Conservation (phyloP, 2,797 vertebrate genomes). For the Ciconia nigra region DNA sequence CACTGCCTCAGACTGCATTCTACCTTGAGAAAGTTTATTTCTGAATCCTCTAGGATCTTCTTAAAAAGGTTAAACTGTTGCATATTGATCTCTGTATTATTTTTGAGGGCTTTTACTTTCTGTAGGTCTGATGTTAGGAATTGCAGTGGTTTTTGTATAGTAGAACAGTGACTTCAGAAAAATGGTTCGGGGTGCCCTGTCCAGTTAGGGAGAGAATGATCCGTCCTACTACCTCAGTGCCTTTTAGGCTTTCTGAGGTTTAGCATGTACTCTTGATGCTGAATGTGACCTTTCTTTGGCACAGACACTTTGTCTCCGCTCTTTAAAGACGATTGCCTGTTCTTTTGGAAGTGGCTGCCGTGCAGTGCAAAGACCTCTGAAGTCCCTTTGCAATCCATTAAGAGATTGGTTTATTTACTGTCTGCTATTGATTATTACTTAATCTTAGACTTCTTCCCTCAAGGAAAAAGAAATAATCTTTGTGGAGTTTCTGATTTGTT, state of each 20-base stretch:
- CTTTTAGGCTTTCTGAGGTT: neutral
- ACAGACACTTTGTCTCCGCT: neutral
- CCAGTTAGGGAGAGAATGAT: neutral
- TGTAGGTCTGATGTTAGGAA: neutral
- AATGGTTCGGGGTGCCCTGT: neutral
- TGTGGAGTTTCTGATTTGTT: neutral
- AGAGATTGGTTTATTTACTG: slow-evolving; percentile 21
- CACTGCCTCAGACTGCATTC: neutral
- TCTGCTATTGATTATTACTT: slow-evolving; percentile 42
- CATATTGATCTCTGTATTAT: neutral
- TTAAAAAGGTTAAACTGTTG: neutral
- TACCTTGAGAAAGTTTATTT: neutral
- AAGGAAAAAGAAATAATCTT: neutral
- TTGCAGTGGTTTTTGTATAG: neutral
- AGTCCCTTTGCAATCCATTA: neutral
- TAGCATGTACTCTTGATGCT: neutral
- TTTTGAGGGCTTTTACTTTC: neutral
- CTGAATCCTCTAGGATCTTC: neutral
- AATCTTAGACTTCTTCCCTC: neutral
- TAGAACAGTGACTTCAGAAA: neutral
- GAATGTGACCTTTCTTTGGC: neutral
- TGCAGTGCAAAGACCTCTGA: neutral
- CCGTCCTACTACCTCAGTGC: neutral
- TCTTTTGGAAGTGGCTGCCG: neutral
- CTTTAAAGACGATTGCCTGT: neutral